Percentiles rank a stretch among this genome's conserved stretches.
These are phyloP conservation scores for Melieria picta DNA, from an alignment of 2,888 invertebrate species.

Conservation along the genomic window DNA sequence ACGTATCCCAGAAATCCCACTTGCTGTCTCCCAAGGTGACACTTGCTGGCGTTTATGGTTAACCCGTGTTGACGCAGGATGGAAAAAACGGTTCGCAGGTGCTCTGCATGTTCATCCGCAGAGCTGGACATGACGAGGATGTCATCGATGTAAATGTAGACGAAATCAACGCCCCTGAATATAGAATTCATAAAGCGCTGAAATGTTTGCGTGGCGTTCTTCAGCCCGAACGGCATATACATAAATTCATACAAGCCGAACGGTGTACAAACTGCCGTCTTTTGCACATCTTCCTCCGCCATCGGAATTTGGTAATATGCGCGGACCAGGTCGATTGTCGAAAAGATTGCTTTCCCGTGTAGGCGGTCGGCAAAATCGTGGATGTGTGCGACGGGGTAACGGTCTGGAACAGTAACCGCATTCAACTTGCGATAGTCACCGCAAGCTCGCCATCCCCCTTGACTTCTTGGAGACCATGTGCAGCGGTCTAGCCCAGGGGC, in stretches of 20 bases:
- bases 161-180: conserved; percentile 46
- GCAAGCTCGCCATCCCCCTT: conserved; percentile 15
- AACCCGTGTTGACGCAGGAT: too few species aligned
- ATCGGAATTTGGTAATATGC: conserved; percentile 5
- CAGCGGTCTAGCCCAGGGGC: conserved; percentile 1
- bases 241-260: conserved; percentile 4
- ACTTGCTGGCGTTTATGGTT: too few species aligned
- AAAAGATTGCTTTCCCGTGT: conserved; percentile 30
- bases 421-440: conserved; percentile 17
- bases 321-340: conserved; percentile 21
- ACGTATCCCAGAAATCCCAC: conserved; percentile 2
- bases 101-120: too few species aligned
- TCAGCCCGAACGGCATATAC: not conserved
- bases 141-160: conserved; percentile 51
- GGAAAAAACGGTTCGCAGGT: too few species aligned
- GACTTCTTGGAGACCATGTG: conserved; percentile 11
- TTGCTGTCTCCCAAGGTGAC: conserved; percentile 11
- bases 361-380: conserved; percentile 46
- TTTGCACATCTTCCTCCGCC: not conserved
- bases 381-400: conserved; percentile 53
- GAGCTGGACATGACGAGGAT: conserved; percentile 45
- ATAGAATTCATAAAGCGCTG: conserved; percentile 51
- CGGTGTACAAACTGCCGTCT: not conserved
- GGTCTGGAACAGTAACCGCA: conserved; percentile 8
- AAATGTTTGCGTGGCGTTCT: not conserved